phyloP scores from a whole-genome alignment of 2,888 invertebrate genomes.

The Lepas anatifera region DNA sequence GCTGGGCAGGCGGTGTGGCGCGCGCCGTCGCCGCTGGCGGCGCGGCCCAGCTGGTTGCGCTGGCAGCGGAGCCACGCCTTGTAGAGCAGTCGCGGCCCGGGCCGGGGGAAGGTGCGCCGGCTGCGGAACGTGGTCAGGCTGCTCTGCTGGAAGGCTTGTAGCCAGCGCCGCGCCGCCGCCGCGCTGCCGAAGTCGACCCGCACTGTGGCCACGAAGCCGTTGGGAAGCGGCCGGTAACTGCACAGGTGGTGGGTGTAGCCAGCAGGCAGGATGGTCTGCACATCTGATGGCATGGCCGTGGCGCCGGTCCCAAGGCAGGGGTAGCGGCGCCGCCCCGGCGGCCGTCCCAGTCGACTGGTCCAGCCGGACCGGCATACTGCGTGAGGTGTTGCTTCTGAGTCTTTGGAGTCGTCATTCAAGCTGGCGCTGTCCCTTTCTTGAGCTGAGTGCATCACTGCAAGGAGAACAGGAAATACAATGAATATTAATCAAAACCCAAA shows the following conservation, averaged over 20 bases:
- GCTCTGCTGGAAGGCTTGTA: constrained; percentile 68
- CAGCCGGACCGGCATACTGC: background rate
- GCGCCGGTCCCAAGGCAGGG: background rate
- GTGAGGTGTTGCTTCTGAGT: no score
- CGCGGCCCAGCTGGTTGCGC: background rate
- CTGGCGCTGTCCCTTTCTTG: no score
- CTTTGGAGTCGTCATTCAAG: no score
- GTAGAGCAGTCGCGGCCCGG: constrained; percentile 18
- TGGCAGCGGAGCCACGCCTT: constrained; percentile 20
- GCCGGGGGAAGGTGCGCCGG: constrained; percentile 37
- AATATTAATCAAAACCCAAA: no score
- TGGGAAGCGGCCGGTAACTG: constrained; percentile 11
- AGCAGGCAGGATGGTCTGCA: background rate
- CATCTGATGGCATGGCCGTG: background rate
- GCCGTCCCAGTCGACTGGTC: background rate
- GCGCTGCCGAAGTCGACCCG: constrained; percentile 64
- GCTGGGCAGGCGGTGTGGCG: constrained; percentile 4
- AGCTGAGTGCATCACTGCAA: no score
- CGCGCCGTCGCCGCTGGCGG: background rate
- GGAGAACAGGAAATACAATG: no score
- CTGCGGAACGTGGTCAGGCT: constrained; percentile 57
- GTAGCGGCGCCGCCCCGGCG: background rate
- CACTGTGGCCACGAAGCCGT: constrained; percentile 52
- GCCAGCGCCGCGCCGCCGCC: constrained; percentile 78
- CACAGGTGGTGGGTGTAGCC: background rate